These are phyloP conservation scores for Hephaestus fuliginosus DNA, from an alignment of 2,797 vertebrate species.

Conservation along the genomic window DNA sequence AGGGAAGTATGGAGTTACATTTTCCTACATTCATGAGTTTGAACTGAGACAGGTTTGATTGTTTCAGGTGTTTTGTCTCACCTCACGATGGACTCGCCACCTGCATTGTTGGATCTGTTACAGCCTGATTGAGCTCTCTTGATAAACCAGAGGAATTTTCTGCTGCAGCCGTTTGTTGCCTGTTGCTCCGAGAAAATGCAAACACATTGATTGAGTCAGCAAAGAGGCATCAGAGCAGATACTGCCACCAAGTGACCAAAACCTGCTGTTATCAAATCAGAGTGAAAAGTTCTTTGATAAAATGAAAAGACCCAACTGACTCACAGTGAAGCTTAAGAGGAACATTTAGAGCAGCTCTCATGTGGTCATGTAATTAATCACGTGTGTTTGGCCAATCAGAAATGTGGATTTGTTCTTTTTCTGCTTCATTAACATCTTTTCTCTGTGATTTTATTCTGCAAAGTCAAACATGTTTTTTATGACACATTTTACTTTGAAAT, in stretches of 20 bases:
- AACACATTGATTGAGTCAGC: conserved; percentile 3
- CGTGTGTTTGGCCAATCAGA: conserved; percentile 22
- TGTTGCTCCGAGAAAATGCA: conserved; percentile 1
- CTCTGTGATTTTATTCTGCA: not conserved
- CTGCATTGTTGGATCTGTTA: not conserved
- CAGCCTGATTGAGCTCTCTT: not conserved
- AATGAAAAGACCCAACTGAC: too few relatives aligned
- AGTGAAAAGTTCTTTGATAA: not conserved
- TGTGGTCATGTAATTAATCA: conserved; percentile 23
- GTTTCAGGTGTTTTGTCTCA: not conserved
- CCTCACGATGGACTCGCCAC: not conserved
- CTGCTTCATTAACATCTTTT: not conserved
- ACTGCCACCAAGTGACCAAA: conserved; percentile 48
- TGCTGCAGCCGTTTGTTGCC: not conserved
- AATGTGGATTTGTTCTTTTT: not conserved
- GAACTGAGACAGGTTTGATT: not conserved
- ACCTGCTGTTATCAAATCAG: not conserved
- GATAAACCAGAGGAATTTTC: not conserved
- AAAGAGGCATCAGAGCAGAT: not conserved
- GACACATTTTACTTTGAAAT: not conserved
- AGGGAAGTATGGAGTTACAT: conserved; percentile 42
- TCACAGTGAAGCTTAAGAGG: not conserved
- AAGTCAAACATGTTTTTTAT: not conserved
- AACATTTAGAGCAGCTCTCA: not conserved
- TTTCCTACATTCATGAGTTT: conserved; percentile 2